Conservation (phyloP, 2,888 invertebrate species). For the Torymus texanus region DNA sequence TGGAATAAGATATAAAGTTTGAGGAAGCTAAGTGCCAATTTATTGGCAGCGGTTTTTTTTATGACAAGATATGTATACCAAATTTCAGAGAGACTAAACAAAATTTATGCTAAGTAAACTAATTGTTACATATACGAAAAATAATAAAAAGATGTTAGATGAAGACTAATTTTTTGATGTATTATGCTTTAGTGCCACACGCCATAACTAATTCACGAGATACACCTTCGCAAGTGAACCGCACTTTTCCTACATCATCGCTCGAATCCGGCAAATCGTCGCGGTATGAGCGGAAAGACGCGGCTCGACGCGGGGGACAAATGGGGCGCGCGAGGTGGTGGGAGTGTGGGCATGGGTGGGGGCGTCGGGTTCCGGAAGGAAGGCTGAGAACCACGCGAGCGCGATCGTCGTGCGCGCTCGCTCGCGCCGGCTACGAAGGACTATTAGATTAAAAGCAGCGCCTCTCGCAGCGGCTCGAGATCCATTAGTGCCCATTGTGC, state of each 20-base stretch:
- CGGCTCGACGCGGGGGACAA: too few relatives aligned
- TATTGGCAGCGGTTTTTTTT: too few relatives aligned
- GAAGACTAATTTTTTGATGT: too few relatives aligned
- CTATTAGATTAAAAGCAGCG: constrained; percentile 76
- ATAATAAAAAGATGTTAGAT: too few relatives aligned
- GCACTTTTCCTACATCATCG: not conserved
- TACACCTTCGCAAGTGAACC: constrained; percentile 16
- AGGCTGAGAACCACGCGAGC: constrained; percentile 58
- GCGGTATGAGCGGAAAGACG: not conserved
- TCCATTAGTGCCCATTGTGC: constrained; percentile 75
- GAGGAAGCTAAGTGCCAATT: too few relatives aligned
- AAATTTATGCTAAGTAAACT: too few relatives aligned
- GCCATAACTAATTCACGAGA: not conserved
- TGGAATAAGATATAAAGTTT: too few relatives aligned
- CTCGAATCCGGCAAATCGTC: not conserved
- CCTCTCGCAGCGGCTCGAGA: constrained; percentile 75
- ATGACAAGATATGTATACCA: too few relatives aligned
- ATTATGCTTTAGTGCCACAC: too few relatives aligned
- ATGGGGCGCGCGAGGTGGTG: not conserved
- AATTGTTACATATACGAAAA: too few relatives aligned
- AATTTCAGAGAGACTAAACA: too few relatives aligned
- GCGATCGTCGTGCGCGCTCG: constrained; percentile 46
- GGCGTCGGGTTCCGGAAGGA: constrained; percentile 38
- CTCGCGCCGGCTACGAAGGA: constrained; percentile 70
- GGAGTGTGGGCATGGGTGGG: not conserved